Evolutionary conservation across 2,113 vertebrate genomes (phyloP).

Genomic region (Onychorhynchus coronatus): DNA sequence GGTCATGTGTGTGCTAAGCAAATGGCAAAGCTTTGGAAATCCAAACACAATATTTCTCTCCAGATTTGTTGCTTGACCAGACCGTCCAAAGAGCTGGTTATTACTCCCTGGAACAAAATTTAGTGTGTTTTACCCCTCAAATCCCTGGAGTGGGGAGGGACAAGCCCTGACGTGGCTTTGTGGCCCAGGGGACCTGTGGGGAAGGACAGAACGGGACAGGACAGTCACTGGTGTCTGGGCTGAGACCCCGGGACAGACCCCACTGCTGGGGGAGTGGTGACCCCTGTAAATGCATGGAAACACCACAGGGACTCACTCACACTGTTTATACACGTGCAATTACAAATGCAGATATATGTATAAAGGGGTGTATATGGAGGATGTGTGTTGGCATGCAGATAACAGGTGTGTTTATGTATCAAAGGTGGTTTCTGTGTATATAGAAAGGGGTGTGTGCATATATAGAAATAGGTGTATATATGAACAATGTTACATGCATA

Average conservation of each 20-base stretch:
- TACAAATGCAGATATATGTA: accelerated
- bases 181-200: background rate
- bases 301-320: background rate
- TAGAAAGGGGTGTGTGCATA: background rate
- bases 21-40: background rate
- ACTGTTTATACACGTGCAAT: accelerated
- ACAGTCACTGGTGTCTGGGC: background rate
- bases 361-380: too few relatives aligned
- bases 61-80: accelerated
- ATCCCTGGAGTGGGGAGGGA: accelerated
- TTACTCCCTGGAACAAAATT: background rate
- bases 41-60: background rate
- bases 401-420: background rate
- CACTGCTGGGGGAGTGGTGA: background rate
- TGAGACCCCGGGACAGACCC: background rate
- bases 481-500: too few relatives aligned
- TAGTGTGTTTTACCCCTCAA: accelerated
- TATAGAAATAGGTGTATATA: background rate
- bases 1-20: background rate
- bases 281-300: background rate
- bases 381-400: accelerated
- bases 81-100: background rate
- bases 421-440: background rate
- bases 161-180: accelerated
- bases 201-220: background rate